Evolutionary conservation across 37 sponge, comb jelly and placozoan species (phyloP).

Genomic region (Ephydatia muelleri): DNA sequence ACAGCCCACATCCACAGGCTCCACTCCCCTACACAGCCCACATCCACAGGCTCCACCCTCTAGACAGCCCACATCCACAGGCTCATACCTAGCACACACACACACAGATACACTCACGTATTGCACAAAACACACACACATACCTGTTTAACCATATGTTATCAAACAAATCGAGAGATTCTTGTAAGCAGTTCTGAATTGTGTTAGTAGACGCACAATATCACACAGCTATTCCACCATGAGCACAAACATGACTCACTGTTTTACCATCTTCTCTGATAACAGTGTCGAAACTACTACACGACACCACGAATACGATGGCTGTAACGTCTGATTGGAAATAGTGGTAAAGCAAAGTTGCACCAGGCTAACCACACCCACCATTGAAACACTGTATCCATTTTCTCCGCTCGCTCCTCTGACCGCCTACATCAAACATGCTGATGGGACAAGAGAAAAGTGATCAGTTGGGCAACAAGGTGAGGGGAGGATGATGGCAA

Average conservation of each 20-base stretch:
- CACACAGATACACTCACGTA: background rate
- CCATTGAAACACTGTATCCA: conserved; percentile 99
- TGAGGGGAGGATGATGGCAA: background rate
- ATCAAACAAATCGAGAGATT: conserved; percentile 92
- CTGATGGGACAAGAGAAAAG: conserved; percentile 29
- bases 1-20: too few species aligned
- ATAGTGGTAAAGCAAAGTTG: background rate
- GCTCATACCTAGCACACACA: too few species aligned
- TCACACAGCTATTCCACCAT: background rate
- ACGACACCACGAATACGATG: conserved; percentile 93
- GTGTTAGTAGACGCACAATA: background rate
- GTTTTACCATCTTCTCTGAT: conserved; percentile 82
- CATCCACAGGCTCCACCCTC: too few species aligned
- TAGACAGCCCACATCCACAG: too few species aligned
- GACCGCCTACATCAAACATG: conserved; percentile 99
- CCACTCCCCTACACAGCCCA: too few species aligned
- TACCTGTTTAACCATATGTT: conserved; percentile 96
- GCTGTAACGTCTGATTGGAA: conserved; percentile 88
- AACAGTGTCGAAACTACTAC: conserved; percentile 92
- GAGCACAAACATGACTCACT: conserved; percentile 24
- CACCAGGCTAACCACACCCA: conserved; percentile 10
- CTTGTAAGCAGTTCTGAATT: conserved; percentile 86
- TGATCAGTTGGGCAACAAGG: background rate
- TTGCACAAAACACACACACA: background rate
- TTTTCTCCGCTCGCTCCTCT: conserved; percentile 95